Evolutionary conservation across 2,888 invertebrate species (phyloP), one percentile per base, ranked within the genome.

Genomic region (Microctonus brassicae): DNA sequence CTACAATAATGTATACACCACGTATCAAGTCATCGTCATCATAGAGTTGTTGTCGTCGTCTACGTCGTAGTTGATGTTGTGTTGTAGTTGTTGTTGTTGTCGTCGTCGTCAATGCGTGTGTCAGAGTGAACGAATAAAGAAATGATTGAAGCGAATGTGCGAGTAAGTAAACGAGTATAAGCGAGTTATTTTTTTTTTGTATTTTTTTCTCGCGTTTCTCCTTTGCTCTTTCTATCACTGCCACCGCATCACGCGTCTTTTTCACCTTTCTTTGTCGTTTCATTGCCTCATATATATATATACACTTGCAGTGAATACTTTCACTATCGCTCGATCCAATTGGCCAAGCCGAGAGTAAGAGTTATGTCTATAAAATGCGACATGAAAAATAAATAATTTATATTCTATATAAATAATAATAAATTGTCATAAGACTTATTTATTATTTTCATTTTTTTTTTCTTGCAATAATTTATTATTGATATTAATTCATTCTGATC

Each of bases 241-340:
- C 17, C 47, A 67, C 55, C 24, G 58, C 76, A 69, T 73, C 69
- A 58, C 73, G 72, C 76, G 80, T 80, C 78, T 82, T 83, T 83
- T 83, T 79, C 81, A 82, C 81, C 81, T 82, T 84, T 82, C 82
- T 83, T 84, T 84, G 78, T 83, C 81, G 47, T 47, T 7, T n/a
- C n/a, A 47, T 77, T 83, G 84, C 80, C 81, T 79, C 81, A 77
- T 75, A 76, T 80, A 24, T 55, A n/a, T n/a, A n/a, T n/a, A n/a
- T n/a, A n/a, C n/a, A 63, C 58, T 55, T 58, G 42, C 57, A 33
- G 58, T 68, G 76, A 75, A 74, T 78, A 85, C 85, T 86, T 86
- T 86, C 86, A 86, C 86, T 86, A 86, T 84, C 84, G 80, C 78
- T 77, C 78, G 81, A 81, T 80, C 77, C 79, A 77, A 81, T 81